Evolutionary conservation across 2,888 invertebrate species (phyloP).

Genomic region (Aleiodes alternator): DNA sequence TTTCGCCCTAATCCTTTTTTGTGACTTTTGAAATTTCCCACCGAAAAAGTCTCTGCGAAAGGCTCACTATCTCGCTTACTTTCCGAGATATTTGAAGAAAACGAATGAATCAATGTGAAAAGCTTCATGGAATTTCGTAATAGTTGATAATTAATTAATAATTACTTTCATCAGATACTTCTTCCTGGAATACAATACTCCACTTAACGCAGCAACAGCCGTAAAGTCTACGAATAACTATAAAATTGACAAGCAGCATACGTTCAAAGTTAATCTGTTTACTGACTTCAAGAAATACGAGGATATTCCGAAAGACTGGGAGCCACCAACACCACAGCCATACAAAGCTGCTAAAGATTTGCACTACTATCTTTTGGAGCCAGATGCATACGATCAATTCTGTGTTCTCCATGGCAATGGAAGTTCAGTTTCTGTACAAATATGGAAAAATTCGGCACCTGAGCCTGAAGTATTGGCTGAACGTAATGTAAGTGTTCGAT

Average conservation of each 20-base stretch:
- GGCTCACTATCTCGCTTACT: no score
- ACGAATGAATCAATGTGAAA: no score
- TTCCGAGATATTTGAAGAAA: no score
- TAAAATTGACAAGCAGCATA: slow-evolving; percentile 96
- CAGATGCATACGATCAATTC: slow-evolving; percentile 97
- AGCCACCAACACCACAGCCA: slow-evolving; percentile 90
- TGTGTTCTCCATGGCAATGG: slow-evolving; percentile 91
- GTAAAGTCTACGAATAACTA: slow-evolving; percentile 92
- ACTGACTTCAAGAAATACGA: slow-evolving; percentile 97
- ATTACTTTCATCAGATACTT: slow-evolving; percentile 80
- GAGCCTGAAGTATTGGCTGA: slow-evolving; percentile 90
- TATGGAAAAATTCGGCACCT: slow-evolving; percentile 92
- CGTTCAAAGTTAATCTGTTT: slow-evolving; percentile 94
- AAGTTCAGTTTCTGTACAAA: slow-evolving; percentile 84
- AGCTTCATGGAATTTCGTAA: no score
- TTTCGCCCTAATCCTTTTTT: no score
- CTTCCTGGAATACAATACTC: slow-evolving; percentile 93
- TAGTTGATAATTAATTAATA: not conserved
- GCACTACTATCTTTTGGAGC: slow-evolving; percentile 93
- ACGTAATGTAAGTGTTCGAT: slow-evolving; percentile 80
- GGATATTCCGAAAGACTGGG: slow-evolving; percentile 94
- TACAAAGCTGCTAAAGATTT: slow-evolving; percentile 95
- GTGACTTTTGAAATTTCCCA: no score
- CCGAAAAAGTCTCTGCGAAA: not conserved
- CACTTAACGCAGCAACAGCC: slow-evolving; percentile 90